Evolutionary conservation across 1,140 invertebrate genomes (phyloP).

Genomic region (Coptotermes formosanus): DNA sequence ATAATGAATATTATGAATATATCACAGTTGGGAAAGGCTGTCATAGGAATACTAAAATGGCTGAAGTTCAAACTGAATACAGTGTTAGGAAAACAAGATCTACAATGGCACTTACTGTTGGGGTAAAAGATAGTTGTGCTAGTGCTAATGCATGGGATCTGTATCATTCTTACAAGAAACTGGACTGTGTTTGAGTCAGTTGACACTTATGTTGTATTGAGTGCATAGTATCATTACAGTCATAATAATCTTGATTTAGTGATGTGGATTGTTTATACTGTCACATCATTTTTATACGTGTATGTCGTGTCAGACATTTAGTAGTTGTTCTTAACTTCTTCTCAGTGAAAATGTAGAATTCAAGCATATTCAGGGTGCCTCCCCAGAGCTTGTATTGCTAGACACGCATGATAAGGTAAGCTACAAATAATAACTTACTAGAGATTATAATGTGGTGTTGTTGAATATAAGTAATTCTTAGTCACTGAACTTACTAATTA

Average conservation of each 20-base stretch:
- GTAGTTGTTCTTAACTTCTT: constrained; percentile 38
- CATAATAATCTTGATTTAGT: neutral
- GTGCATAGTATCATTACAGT: too few species aligned
- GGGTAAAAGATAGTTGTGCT: constrained; percentile 54
- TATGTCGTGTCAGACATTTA: neutral
- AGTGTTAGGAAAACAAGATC: constrained; percentile 58
- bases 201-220: neutral
- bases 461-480: neutral
- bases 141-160: constrained; percentile 73
- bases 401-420: constrained; percentile 55
- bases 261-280: neutral
- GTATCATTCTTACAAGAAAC: constrained; percentile 61
- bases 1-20: constrained; percentile 65
- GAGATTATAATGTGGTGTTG: neutral
- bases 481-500: neutral
- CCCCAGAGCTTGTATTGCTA: constrained; percentile 64
- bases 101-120: constrained; percentile 55
- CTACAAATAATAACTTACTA: neutral
- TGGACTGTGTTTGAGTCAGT: constrained; percentile 39
- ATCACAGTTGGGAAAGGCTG: constrained; percentile 61
- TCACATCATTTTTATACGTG: neutral
- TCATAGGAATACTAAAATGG: constrained; percentile 58
- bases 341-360: constrained; percentile 60
- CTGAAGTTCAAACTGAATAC: constrained; percentile 65
- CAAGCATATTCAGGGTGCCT: constrained; percentile 65